Evolutionary conservation across 2,797 vertebrate genomes (phyloP).

Genomic region (Gephyroberyx darwinii): DNA sequence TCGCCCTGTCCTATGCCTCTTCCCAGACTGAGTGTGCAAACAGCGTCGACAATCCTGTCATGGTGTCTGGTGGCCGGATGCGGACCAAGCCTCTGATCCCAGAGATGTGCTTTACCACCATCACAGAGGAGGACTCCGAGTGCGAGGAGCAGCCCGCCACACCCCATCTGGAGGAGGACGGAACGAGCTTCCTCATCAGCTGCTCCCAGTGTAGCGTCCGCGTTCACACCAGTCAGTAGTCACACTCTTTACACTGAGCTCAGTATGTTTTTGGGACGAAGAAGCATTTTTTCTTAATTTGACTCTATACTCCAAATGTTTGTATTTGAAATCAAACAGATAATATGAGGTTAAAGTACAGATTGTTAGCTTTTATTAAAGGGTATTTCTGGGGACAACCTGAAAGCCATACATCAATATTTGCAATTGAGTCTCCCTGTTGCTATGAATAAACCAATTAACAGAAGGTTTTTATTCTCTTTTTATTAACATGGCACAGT

Average conservation of each 20-base stretch:
- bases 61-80: constrained; percentile 73
- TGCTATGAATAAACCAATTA: too few species aligned
- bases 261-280: too few species aligned
- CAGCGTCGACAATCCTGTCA: constrained; percentile 70
- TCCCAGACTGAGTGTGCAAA: constrained; percentile 85
- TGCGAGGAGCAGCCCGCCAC: constrained; percentile 83
- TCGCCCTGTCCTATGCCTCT: constrained; percentile 14
- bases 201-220: constrained; percentile 93
- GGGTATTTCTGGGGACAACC: too few species aligned
- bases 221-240: constrained; percentile 93
- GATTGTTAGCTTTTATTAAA: too few species aligned
- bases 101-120: constrained; percentile 94
- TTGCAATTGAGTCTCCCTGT: too few species aligned
- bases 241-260: background rate
- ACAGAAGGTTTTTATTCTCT: too few species aligned
- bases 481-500: too few species aligned
- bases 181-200: constrained; percentile 91
- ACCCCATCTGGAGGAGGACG: constrained; percentile 90
- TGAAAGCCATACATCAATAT: too few species aligned
- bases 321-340: too few species aligned
- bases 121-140: constrained; percentile 87
- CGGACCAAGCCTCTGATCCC: constrained; percentile 92
- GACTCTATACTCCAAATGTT: too few species aligned
- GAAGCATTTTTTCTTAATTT: too few species aligned
- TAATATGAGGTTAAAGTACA: too few species aligned